These are phyloP conservation scores for Camelus bactrianus DNA, from an alignment of 2,113 vertebrate species.

Conservation along the genomic window DNA sequence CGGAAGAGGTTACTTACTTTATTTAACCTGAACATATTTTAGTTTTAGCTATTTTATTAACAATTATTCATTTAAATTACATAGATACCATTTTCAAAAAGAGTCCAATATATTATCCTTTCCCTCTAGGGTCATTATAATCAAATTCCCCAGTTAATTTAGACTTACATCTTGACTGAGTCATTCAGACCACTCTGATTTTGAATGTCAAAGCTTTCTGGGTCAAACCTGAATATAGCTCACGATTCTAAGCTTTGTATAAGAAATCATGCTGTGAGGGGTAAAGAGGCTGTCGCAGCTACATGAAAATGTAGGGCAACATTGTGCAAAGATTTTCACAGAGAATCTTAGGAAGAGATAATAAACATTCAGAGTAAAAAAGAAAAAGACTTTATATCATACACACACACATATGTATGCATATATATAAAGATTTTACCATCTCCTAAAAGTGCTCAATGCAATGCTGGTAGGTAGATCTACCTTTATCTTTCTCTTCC, in stretches of 20 bases:
- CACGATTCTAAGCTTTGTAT: conserved; percentile 53
- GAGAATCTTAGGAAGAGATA: not conserved
- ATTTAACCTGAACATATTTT: conserved; percentile 63
- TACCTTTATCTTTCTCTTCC: not conserved
- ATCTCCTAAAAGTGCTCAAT: not conserved
- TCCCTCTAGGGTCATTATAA: conserved; percentile 79
- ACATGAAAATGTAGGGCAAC: conserved; percentile 69
- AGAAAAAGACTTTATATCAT: not conserved
- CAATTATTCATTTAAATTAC: conserved; percentile 71
- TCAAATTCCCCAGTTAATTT: conserved; percentile 83
- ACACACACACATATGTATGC: not conserved
- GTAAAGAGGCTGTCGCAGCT: conserved; percentile 30
- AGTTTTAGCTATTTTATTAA: conserved; percentile 67
- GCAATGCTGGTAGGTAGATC: not conserved
- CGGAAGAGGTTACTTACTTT: conserved; percentile 55
- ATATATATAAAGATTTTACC: not conserved
- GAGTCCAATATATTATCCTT: conserved; percentile 67
- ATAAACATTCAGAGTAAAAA: conserved; percentile 47
- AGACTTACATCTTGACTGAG: conserved; percentile 72
- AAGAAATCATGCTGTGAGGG: conserved; percentile 48
- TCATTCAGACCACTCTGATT: conserved; percentile 66
- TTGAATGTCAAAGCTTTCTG: conserved; percentile 82
- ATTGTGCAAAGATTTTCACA: conserved; percentile 4
- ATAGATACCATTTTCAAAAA: conserved; percentile 33
- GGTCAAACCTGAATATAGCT: conserved; percentile 71